These are phyloP conservation scores for Cisticola juncidis DNA, from an alignment of 2,113 vertebrate species.

Conservation along the genomic window DNA sequence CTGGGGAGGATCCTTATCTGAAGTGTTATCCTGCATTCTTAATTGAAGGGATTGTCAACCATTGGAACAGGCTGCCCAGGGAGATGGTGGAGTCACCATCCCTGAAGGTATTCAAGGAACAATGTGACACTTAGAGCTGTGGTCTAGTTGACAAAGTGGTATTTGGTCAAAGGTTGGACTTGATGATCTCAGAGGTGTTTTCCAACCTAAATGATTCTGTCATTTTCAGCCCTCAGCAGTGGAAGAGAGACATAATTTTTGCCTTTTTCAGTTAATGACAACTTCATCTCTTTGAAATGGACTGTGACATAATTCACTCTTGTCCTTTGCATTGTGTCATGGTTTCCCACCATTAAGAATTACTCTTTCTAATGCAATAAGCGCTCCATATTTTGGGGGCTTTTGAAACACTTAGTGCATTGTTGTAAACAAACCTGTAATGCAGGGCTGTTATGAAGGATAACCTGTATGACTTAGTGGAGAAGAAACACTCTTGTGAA, in stretches of 20 bases:
- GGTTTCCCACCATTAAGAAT: neutral
- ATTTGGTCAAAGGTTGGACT: neutral
- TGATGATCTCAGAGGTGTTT: neutral
- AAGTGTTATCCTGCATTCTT: neutral
- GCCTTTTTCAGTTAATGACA: neutral
- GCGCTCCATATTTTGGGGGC: neutral
- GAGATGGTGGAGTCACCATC: neutral
- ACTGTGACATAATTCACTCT: neutral
- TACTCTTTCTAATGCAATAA: neutral
- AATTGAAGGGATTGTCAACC: neutral
- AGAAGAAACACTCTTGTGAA: neutral
- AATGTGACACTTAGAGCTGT: accelerated
- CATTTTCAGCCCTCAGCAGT: neutral
- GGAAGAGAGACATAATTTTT: neutral
- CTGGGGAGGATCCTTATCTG: neutral
- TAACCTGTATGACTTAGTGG: neutral
- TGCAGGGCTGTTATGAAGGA: neutral
- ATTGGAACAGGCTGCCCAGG: neutral
- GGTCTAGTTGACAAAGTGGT: neutral
- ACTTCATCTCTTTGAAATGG: neutral
- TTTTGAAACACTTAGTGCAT: neutral
- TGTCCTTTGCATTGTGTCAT: neutral
- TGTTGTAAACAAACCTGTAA: neutral
- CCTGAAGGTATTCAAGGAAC: neutral
- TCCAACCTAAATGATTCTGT: neutral